These are phyloP conservation scores for Cephonodes hylas DNA, from an alignment of 2,888 invertebrate genomes.

Conservation along the genomic window DNA sequence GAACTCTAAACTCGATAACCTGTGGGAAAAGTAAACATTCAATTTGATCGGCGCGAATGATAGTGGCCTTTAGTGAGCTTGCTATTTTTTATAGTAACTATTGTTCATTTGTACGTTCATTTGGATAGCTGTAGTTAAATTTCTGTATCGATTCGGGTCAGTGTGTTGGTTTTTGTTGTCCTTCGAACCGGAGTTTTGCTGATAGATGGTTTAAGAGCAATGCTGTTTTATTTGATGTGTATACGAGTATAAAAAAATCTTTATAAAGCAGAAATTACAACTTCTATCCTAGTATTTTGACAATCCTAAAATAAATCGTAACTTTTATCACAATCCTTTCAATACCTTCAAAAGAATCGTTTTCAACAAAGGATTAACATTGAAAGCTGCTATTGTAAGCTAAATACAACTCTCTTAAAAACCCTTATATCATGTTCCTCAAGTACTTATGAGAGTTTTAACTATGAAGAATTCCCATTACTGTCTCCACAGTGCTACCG, in stretches of 20 bases:
- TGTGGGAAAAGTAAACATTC: slow-evolving; percentile 68
- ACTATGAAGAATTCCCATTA: neutral
- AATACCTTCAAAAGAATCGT: no score
- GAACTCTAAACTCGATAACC: slow-evolving; percentile 71
- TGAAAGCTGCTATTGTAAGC: no score
- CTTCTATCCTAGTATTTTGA: no score
- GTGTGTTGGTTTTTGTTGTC: neutral
- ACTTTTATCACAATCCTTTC: no score
- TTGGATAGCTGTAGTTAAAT: neutral
- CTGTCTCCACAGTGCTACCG: neutral
- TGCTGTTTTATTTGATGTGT: no score
- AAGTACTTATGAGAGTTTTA: neutral
- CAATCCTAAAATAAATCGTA: no score
- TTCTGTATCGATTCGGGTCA: no score
- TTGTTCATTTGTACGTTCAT: neutral
- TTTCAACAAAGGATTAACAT: no score
- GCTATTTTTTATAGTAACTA: neutral
- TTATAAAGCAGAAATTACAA: no score
- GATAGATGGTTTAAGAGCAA: neutral
- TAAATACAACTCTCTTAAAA: no score
- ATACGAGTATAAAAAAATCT: no score
- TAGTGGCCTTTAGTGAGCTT: neutral
- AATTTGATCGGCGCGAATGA: slow-evolving; percentile 36
- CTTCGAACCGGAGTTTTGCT: neutral
- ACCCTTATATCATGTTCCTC: no score